phyloP scores from a whole-genome alignment of 1,140 invertebrate species.

The Drosophila ficusphila region DNA sequence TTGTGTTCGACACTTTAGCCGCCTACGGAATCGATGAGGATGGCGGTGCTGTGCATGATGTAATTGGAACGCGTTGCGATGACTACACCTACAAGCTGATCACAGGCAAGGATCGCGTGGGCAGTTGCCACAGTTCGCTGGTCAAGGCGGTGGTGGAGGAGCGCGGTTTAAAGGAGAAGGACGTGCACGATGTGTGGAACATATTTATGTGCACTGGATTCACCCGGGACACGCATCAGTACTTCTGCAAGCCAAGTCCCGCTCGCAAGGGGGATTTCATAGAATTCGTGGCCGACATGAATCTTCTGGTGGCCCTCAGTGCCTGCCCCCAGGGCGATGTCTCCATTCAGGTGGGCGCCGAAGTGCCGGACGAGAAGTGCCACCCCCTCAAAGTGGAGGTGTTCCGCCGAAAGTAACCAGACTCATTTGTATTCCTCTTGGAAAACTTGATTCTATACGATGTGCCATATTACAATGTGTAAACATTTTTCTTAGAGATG shows the following conservation, averaged over 20 bases:
- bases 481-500: not conserved
- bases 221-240: constrained; percentile 84
- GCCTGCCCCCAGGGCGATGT: constrained; percentile 85
- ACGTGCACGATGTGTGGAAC: constrained; percentile 86
- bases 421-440: not conserved
- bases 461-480: constrained; percentile 13
- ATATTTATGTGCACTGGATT: constrained; percentile 86
- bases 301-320: constrained; percentile 84
- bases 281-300: constrained; percentile 86
- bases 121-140: constrained; percentile 85
- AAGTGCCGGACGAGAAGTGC: constrained; percentile 84
- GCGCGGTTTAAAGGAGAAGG: constrained; percentile 83
- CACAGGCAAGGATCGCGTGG: constrained; percentile 81
- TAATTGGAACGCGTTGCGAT: constrained; percentile 85
- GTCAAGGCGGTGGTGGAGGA: constrained; percentile 83
- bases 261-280: constrained; percentile 85
- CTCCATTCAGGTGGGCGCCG: constrained; percentile 83
- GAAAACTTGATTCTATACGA: not conserved
- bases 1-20: constrained; percentile 84
- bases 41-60: constrained; percentile 85
- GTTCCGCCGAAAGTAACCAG: constrained; percentile 64
- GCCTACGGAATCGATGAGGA: constrained; percentile 85
- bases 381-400: constrained; percentile 85
- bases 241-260: constrained; percentile 85
- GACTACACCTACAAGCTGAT: constrained; percentile 85